phyloP scores from a whole-genome alignment of 1,140 invertebrate genomes.

The Aphelinus atriplicis region DNA sequence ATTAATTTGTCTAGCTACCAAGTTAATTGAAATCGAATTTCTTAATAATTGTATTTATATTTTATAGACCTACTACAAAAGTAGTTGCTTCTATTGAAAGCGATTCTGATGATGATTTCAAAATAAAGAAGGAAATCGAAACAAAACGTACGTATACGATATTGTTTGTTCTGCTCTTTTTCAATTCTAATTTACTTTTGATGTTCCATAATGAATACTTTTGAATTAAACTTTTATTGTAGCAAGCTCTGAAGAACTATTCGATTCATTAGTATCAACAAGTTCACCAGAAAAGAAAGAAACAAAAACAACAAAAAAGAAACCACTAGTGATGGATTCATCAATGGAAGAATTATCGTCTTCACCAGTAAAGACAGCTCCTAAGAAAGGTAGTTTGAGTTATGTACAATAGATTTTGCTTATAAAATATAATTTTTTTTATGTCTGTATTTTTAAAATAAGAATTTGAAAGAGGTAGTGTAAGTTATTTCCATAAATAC shows the following conservation, averaged over 20 bases:
- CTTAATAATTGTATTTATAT: slow-evolving; percentile 24
- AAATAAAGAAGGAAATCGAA: slow-evolving; percentile 52
- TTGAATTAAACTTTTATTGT: slow-evolving; percentile 50
- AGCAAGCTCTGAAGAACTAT: slow-evolving; percentile 62
- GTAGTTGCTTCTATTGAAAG: slow-evolving; percentile 43
- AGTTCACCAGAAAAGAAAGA: slow-evolving; percentile 47
- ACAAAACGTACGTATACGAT: slow-evolving; percentile 50
- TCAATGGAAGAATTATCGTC: slow-evolving; percentile 50
- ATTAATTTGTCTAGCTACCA: no score
- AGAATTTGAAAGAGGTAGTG: neutral
- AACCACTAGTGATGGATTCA: slow-evolving; percentile 29
- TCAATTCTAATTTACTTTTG: slow-evolving; percentile 16
- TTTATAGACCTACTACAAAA: slow-evolving; percentile 41
- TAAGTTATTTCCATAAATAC: no score
- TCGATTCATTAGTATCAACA: slow-evolving; percentile 60
- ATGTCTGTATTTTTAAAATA: slow-evolving; percentile 20
- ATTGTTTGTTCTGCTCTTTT: slow-evolving; percentile 15
- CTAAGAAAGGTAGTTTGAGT: slow-evolving; percentile 51
- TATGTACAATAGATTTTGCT: no score
- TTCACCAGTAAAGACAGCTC: slow-evolving; percentile 45
- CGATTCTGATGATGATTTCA: slow-evolving; percentile 57
- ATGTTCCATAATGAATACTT: slow-evolving; percentile 24
- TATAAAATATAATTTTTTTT: neutral
- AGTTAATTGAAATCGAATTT: slow-evolving; percentile 23
- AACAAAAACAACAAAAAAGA: slow-evolving; percentile 40